A percentile compares a stretch with the other conserved stretches of the same genome.
These are phyloP conservation scores for Geodia barretti DNA, from an alignment of 37 sponge, comb jelly and placozoan species.

Conservation along the genomic window DNA sequence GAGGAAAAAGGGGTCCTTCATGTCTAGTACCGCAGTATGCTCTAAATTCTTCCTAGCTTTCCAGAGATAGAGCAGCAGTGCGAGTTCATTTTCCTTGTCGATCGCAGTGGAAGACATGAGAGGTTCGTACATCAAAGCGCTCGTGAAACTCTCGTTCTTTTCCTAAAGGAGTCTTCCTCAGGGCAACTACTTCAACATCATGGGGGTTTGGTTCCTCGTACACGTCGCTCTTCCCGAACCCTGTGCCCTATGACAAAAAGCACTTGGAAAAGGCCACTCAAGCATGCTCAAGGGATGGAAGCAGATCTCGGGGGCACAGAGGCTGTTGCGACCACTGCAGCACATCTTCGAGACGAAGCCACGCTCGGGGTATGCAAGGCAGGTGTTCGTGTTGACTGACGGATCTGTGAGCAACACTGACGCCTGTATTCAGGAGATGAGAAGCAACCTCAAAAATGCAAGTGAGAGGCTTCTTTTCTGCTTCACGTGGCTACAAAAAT, in stretches of 20 bases:
- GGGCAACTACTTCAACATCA: constrained; percentile 84
- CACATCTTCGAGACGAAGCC: constrained; percentile 40
- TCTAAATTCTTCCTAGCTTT: constrained; percentile 70
- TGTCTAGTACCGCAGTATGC: constrained; percentile 60
- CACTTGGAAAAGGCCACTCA: constrained; percentile 56
- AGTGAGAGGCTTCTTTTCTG: constrained; percentile 28
- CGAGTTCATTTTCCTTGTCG: constrained; percentile 81
- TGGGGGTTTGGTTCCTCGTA: constrained; percentile 80
- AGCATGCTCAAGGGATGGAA: constrained; percentile 29
- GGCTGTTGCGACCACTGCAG: constrained; percentile 58
- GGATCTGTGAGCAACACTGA: constrained; percentile 64
- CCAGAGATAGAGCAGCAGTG: constrained; percentile 29
- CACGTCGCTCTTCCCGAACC: constrained; percentile 49
- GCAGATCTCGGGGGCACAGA: constrained; percentile 79
- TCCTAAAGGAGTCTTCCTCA: constrained; percentile 81
- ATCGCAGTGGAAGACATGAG: constrained; percentile 85
- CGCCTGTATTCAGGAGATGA: constrained; percentile 39
- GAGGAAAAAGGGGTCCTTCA: constrained; percentile 12
- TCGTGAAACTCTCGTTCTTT: constrained; percentile 74
- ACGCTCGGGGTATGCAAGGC: constrained; percentile 25
- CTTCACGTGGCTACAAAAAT: too few relatives aligned
- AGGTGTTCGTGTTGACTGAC: constrained; percentile 74
- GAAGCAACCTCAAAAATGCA: constrained; percentile 43
- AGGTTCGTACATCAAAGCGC: constrained; percentile 67
- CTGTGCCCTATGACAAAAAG: constrained; percentile 65